Conservation (phyloP, 2,888 invertebrate species). For the Hydrotaea cyrtoneurina region DNA sequence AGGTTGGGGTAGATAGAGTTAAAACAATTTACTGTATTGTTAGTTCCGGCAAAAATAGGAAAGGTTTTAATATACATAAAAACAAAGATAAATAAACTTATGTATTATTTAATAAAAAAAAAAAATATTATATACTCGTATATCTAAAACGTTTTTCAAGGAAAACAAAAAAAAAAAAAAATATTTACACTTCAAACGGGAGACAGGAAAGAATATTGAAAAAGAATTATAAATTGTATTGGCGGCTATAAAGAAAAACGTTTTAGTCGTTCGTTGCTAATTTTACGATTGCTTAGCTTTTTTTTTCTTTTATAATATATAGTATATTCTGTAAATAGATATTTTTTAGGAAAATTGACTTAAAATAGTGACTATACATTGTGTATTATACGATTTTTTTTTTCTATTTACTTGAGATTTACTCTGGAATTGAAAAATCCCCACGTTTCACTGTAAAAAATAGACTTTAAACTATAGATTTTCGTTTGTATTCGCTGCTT, state of each 20-base stretch:
- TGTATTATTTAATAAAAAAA: slow-evolving; percentile 37
- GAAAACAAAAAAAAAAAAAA: slow-evolving; percentile 26
- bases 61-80: slow-evolving; percentile 50
- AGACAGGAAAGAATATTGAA: slow-evolving; percentile 8
- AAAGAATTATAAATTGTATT: background rate
- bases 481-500: slow-evolving; percentile 56
- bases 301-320: slow-evolving; percentile 47
- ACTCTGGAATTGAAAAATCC: background rate
- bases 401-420: slow-evolving; percentile 19
- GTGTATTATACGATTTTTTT: slow-evolving; percentile 48
- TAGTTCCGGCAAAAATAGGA: slow-evolving; percentile 32
- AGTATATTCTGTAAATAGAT: slow-evolving; percentile 64
- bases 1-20: too few species aligned
- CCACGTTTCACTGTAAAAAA: background rate
- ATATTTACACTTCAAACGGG: slow-evolving; percentile 51
- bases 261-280: slow-evolving; percentile 59
- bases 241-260: slow-evolving; percentile 36
- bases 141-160: slow-evolving; percentile 59
- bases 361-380: slow-evolving; percentile 82
- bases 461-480: slow-evolving; percentile 47
- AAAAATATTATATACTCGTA: slow-evolving; percentile 16
- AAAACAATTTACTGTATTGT: background rate
- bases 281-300: slow-evolving; percentile 44
- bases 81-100: slow-evolving; percentile 56
- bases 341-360: slow-evolving; percentile 75